Conservation (phyloP, 1,140 invertebrate genomes). For the Teleopsis dalmanni region DNA sequence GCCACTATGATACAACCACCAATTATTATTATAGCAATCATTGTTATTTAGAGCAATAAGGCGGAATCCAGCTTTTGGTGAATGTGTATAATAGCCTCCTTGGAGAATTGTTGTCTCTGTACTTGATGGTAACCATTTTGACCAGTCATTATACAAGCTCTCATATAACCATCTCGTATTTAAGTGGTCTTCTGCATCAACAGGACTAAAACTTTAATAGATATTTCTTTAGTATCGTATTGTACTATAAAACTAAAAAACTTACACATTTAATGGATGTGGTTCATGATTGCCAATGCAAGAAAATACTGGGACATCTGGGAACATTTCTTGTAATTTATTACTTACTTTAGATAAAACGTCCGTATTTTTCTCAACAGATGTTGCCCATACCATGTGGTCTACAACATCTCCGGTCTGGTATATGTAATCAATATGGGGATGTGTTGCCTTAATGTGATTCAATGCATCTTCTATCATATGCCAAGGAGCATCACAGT, state of each 20-base stretch:
- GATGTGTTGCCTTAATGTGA: conserved; percentile 48
- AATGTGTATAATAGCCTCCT: conserved; percentile 64
- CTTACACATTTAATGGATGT: conserved; percentile 76
- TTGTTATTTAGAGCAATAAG: conserved; percentile 70
- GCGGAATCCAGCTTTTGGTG: conserved; percentile 56
- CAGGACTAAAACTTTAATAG: conserved; percentile 28
- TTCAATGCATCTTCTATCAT: conserved; percentile 55
- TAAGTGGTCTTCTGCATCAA: conserved; percentile 32
- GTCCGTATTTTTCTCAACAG: conserved; percentile 55
- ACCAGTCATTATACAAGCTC: conserved; percentile 57
- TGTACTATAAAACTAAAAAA: neutral
- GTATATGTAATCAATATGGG: conserved; percentile 64
- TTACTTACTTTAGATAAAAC: conserved; percentile 52
- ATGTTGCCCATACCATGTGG: conserved; percentile 77
- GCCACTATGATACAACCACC: conserved; percentile 50
- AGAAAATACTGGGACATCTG: conserved; percentile 59
- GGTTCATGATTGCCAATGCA: conserved; percentile 85
- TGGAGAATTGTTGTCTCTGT: conserved; percentile 54
- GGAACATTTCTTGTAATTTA: conserved; percentile 55
- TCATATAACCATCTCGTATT: conserved; percentile 64
- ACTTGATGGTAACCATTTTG: conserved; percentile 55
- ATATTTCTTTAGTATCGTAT: neutral
- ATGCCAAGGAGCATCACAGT: conserved; percentile 66
- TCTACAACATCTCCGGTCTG: conserved; percentile 80
- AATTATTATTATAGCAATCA: conserved; percentile 63